These are phyloP conservation scores for Hylyphantes graminicola DNA, from an alignment of 1,140 invertebrate genomes.

Conservation along the genomic window DNA sequence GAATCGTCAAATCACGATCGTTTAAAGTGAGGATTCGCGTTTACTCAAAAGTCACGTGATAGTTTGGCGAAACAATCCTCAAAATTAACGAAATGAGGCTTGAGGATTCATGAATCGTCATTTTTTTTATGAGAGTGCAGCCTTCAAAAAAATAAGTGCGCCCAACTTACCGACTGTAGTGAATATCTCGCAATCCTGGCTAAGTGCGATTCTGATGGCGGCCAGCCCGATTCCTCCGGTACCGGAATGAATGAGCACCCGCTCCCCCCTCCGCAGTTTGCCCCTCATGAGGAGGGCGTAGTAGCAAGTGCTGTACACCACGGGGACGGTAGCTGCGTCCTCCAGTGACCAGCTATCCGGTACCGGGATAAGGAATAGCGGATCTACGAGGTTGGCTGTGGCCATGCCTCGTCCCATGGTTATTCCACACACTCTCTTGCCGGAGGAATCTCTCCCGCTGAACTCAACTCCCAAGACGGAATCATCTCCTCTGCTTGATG, in stretches of 20 bases:
- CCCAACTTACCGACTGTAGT: constrained; percentile 82
- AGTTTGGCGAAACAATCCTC: too few relatives aligned
- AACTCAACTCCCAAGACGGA: constrained; percentile 11
- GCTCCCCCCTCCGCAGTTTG: constrained; percentile 82
- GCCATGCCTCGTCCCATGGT: neutral
- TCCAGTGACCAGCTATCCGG: constrained; percentile 89
- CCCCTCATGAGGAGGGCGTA: constrained; percentile 80
- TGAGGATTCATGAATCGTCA: too few relatives aligned
- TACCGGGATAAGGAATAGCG: constrained; percentile 88
- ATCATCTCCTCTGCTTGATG: neutral
- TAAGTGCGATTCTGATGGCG: constrained; percentile 89
- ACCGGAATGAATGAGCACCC: constrained; percentile 92
- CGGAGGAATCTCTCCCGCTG: neutral
- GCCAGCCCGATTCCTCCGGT: constrained; percentile 97
- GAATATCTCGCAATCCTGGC: constrained; percentile 85
- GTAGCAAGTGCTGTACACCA: constrained; percentile 85
- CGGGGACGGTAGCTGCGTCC: constrained; percentile 92
- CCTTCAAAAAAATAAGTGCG: too few relatives aligned
- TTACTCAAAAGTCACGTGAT: too few relatives aligned
- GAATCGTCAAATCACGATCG: too few relatives aligned
- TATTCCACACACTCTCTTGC: constrained; percentile 1
- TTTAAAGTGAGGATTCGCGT: too few relatives aligned
- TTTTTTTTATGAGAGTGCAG: too few relatives aligned
- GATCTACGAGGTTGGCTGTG: constrained; percentile 58
- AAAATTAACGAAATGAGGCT: too few relatives aligned